phyloP scores from a whole-genome alignment of 2,888 invertebrate genomes.

The Spisula subtruncata region DNA sequence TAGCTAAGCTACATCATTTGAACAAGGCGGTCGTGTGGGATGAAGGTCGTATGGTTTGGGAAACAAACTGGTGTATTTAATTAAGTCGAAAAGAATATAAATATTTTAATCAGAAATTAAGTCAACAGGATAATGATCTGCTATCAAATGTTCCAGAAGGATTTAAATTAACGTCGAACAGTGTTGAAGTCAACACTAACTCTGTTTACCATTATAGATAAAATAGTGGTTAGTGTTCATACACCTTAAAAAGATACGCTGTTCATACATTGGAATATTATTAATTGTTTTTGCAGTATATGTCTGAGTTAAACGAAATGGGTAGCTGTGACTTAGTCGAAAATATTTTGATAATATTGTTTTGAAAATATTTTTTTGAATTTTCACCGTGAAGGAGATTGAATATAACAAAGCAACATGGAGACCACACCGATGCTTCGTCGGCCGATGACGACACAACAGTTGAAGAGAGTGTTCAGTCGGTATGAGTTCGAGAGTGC shows the following conservation, averaged over 20 bases:
- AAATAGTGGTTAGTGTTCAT: too few relatives aligned
- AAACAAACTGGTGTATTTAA: neutral
- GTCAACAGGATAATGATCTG: too few relatives aligned
- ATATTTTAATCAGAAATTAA: too few relatives aligned
- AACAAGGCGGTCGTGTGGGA: neutral
- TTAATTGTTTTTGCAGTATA: neutral
- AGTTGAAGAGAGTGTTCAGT: constrained; percentile 75
- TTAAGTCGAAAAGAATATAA: neutral
- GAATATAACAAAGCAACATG: constrained; percentile 30
- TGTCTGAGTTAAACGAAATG: neutral
- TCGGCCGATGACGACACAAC: constrained; percentile 58
- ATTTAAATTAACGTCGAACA: too few relatives aligned
- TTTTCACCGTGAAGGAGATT: neutral
- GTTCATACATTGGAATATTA: neutral
- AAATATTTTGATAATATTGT: neutral
- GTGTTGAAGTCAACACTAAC: too few relatives aligned
- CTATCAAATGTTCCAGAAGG: too few relatives aligned
- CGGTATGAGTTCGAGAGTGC: constrained; percentile 92
- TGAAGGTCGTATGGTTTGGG: neutral
- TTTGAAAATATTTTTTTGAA: neutral
- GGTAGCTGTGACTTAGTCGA: neutral
- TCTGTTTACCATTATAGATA: too few relatives aligned
- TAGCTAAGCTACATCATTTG: neutral
- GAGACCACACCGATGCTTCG: constrained; percentile 77
- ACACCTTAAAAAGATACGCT: neutral